phyloP scores from a whole-genome alignment of 2,888 invertebrate species.

The Monochamus alternatus region DNA sequence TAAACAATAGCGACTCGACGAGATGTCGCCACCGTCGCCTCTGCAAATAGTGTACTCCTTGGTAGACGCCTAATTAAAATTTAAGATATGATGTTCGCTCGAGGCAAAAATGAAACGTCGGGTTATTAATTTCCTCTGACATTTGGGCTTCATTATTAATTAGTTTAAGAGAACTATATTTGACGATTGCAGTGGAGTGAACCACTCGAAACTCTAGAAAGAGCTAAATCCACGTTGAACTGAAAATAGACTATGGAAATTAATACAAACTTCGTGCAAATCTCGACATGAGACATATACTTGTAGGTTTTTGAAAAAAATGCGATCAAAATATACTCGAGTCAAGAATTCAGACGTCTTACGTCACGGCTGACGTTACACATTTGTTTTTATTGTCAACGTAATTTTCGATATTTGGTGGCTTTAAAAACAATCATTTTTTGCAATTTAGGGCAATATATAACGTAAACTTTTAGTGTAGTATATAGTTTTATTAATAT shows the following conservation, averaged over 20 bases:
- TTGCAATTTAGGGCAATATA: no score
- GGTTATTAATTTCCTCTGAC: neutral
- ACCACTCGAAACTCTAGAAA: no score
- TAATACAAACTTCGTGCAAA: neutral
- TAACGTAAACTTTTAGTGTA: no score
- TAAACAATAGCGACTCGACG: neutral
- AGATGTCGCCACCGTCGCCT: neutral
- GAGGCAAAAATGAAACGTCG: neutral
- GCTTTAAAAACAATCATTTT: no score
- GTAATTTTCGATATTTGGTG: no score
- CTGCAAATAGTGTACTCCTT: slow-evolving; percentile 7
- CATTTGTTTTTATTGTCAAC: no score
- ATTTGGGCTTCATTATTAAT: neutral
- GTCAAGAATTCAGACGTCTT: no score
- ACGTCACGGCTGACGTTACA: no score
- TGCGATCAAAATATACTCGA: no score
- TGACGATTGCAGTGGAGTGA: neutral
- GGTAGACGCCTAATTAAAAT: slow-evolving; percentile 4
- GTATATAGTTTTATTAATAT: no score
- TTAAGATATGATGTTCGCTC: neutral
- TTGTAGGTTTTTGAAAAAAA: neutral
- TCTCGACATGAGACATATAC: neutral
- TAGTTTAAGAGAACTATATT: neutral
- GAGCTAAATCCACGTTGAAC: neutral
- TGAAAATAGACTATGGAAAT: neutral